Percentiles rank a stretch among this genome's conserved stretches.
Conservation (phyloP, 1,140 invertebrate genomes). For the Drosophila santomea region DNA sequence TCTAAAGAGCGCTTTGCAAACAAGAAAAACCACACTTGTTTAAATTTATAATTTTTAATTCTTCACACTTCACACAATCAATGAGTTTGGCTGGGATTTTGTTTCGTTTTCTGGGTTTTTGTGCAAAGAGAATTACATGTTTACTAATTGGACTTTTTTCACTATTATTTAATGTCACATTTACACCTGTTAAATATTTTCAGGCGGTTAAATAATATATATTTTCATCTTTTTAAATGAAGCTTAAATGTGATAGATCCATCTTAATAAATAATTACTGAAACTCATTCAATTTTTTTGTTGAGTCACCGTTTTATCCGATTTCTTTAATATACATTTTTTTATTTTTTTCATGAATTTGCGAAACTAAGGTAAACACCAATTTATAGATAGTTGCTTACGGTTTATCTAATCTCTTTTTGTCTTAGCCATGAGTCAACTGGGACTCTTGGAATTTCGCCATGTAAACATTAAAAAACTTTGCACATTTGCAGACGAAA, state of each 20-base stretch:
- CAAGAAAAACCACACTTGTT: conserved; percentile 23
- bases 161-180: background rate
- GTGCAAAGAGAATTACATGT: conserved; percentile 9
- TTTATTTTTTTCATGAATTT: background rate
- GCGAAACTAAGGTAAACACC: conserved; percentile 3
- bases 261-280: too few species aligned
- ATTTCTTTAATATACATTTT: background rate
- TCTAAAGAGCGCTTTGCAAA: conserved; percentile 24
- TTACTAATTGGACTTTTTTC: too few species aligned
- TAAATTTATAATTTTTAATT: conserved; percentile 6
- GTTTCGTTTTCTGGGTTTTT: conserved; percentile 3
- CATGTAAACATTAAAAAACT: conserved; percentile 32
- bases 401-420: conserved; percentile 19
- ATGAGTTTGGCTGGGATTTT: conserved; percentile 2
- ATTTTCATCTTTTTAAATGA: background rate
- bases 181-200: background rate
- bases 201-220: background rate
- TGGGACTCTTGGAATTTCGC: conserved; percentile 21
- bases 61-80: conserved; percentile 1
- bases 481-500: conserved; percentile 33
- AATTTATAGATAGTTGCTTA: background rate
- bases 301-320: too few species aligned
- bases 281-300: too few species aligned
- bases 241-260: too few species aligned
- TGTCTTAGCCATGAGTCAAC: conserved; percentile 20